Base-by-base conservation (phyloP, 2,888 invertebrate species). In the Epinotia bilunana region DNA sequence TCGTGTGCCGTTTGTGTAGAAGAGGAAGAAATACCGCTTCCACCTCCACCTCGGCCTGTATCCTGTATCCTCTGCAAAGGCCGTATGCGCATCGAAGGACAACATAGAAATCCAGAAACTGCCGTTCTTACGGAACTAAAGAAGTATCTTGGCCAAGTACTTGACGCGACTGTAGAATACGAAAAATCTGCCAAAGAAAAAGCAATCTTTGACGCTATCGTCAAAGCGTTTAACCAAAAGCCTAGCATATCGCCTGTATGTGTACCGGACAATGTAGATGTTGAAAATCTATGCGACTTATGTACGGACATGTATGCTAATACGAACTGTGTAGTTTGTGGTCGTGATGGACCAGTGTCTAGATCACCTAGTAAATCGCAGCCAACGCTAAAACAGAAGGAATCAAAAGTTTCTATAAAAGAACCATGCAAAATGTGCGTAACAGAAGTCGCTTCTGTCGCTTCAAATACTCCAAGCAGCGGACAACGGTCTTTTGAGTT, bases 401-500 rank as follows among this genome's bases (percentile, higher is more conserved):
- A 39, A 39, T 60, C 60, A 28, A 60, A 13, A 23, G 60, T 23
- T 13, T 28, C 28, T 12, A 60, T 23, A 28, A 16, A 61, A 9
- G 28, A 23, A 20, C 58, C 49, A n/a, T 16, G 49, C 16, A 4
- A 16, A 16, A 3, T 3, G 5, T 16, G 49, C n/a, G 12, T 6
- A 16, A 49, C 5, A 49, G 16, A 49, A 16, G 16, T 5, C 1
- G 16, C 16, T 49, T 49, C 49, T 49, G 7, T 53, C 1, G 53
- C 53, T 5, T 53, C 53, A 7, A 53, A n/a, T 6, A n/a, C 53
- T 13, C 53, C 53, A 7, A 53, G 53, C 53, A 53, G 53, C 18
- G 28, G 9, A 23, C 11, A 39, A 6, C 11, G 11, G 0, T 46
- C 23, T 74, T 49, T n/a, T 53, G 28, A 5, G 76, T 1, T 79